These are phyloP conservation scores for Homarus americanus DNA, from an alignment of 1,140 invertebrate genomes.

Conservation along the genomic window DNA sequence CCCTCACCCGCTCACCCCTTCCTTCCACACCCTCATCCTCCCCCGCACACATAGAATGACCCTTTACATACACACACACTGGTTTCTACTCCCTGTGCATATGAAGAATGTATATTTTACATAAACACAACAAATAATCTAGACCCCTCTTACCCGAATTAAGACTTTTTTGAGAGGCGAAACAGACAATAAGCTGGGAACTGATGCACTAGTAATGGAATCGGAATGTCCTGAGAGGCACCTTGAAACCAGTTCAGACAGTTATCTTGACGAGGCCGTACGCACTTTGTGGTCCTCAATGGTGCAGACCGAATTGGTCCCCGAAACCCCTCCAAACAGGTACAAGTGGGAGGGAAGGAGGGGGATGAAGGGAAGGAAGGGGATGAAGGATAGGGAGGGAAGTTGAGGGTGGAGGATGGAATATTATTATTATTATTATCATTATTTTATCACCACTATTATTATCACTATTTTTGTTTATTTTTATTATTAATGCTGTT, in stretches of 20 bases:
- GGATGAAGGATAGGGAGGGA: not conserved
- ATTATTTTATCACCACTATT: too few relatives aligned
- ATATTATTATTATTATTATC: not conserved
- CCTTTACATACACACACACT: not conserved
- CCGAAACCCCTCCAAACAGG: not conserved
- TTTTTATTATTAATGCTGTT: too few relatives aligned
- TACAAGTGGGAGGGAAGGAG: not conserved
- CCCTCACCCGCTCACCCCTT: too few relatives aligned
- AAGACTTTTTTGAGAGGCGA: too few relatives aligned
- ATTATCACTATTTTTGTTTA: too few relatives aligned
- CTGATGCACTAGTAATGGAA: constrained; percentile 24
- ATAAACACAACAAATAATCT: not conserved
- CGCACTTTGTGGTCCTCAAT: not conserved
- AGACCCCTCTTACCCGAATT: not conserved
- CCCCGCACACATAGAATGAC: too few relatives aligned
- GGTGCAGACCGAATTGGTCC: not conserved
- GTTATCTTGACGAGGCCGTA: not conserved
- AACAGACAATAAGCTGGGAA: constrained; percentile 36
- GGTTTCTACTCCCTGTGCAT: too few relatives aligned
- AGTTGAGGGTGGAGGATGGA: not conserved
- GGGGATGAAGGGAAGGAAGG: not conserved
- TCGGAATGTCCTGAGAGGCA: not conserved
- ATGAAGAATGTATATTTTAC: not conserved
- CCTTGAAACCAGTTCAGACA: not conserved
- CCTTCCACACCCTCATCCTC: too few relatives aligned